These are phyloP conservation scores for Mellilla xanthometata DNA, from an alignment of 2,888 invertebrate genomes.

Conservation along the genomic window DNA sequence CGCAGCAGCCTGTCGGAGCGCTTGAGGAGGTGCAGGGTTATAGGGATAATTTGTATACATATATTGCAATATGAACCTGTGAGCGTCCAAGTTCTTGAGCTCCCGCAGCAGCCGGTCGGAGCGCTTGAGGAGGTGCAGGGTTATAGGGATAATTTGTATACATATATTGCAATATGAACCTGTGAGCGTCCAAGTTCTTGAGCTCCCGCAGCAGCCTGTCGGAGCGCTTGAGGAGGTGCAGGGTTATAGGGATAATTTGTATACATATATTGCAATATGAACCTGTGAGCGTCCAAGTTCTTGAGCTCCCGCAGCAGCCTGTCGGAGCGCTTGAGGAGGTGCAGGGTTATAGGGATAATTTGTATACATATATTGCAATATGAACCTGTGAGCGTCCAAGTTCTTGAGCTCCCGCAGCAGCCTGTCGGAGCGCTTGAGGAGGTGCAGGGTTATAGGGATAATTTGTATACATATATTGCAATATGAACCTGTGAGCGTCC, in stretches of 20 bases:
- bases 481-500: conserved; percentile 89
- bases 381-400: conserved; percentile 91
- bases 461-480: too few species aligned
- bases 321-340: conserved; percentile 93
- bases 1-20: conserved; percentile 94
- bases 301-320: conserved; percentile 94
- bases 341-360: too few species aligned
- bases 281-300: conserved; percentile 95
- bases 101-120: conserved; percentile 95
- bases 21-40: conserved; percentile 91
- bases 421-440: conserved; percentile 94
- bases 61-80: conserved; percentile 84
- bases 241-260: too few species aligned
- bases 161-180: too few species aligned
- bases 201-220: conserved; percentile 95
- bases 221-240: conserved; percentile 92
- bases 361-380: too few species aligned
- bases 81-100: conserved; percentile 95
- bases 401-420: conserved; percentile 95
- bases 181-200: conserved; percentile 95
- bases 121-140: conserved; percentile 92
- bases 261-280: too few species aligned
- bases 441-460: too few species aligned
- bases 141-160: too few species aligned
- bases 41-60: too few species aligned